Conservation (phyloP, 2,797 vertebrate genomes). For the Micromesistius poutassou region DNA sequence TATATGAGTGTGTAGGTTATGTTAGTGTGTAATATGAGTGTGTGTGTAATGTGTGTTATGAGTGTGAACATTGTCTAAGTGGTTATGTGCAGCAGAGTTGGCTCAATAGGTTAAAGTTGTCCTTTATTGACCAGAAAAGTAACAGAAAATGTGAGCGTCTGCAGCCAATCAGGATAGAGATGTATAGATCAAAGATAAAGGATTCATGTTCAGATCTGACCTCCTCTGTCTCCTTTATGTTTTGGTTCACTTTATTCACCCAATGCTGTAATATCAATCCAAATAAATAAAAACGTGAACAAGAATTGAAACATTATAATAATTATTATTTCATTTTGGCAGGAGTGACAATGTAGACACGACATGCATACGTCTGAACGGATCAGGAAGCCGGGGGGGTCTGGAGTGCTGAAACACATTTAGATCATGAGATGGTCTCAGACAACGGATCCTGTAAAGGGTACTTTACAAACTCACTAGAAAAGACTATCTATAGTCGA, state of each 20-base stretch:
- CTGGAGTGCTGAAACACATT: neutral
- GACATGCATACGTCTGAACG: slow-evolving; percentile 1
- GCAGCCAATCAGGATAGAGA: neutral
- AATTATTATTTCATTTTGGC: neutral
- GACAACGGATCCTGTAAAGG: neutral
- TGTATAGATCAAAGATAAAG: neutral
- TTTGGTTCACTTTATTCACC: neutral
- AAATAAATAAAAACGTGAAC: slow-evolving; percentile 3
- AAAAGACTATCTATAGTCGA: neutral
- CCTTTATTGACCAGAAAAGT: neutral
- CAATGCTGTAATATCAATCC: neutral
- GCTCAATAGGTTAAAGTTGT: neutral
- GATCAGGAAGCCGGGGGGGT: neutral
- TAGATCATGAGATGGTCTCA: neutral
- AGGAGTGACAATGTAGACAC: slow-evolving; percentile 5
- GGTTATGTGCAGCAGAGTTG: neutral
- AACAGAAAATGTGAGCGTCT: neutral
- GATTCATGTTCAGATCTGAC: neutral
- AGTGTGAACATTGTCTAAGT: neutral
- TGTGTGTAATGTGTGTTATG: too few species aligned
- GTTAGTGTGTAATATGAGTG: too few species aligned
- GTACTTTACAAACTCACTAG: slow-evolving; percentile 1
- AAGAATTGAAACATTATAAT: neutral
- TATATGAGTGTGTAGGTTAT: too few species aligned
- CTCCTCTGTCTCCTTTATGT: neutral